Evolutionary conservation across 1,140 invertebrate genomes (phyloP), one percentile per base, ranked within the genome.

Genomic region (Papilio aristodemus): DNA sequence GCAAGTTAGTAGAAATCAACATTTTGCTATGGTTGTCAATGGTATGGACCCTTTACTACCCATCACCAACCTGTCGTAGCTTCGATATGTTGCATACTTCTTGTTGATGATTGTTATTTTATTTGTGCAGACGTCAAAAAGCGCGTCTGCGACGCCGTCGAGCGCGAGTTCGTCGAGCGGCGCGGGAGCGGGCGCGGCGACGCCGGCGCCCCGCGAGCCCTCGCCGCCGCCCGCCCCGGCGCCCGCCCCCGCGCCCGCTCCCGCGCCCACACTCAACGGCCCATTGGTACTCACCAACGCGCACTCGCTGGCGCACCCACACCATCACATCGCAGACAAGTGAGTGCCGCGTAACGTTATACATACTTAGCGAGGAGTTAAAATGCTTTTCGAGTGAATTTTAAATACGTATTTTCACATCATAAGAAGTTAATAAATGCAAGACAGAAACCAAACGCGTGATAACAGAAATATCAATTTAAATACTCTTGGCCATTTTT

Each of bases 301-400:
- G 57, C 71, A 60, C 76, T 68, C 39, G 46, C 67, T 68, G 43
- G 57, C 69, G 50, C 81, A 80, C 76, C 77, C 81, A 69, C 78
- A 78, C 11, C 79, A 78, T 58, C 83, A 84, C 66, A 60, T 74
- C 37, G 72, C 78, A 69, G 86, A 86, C 69, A 89, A 87, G 85
- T 87, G 13, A 70, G 78, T 79, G 59, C 38, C 5, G n/a, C n/a
- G n/a, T n/a, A n/a, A n/a, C n/a, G n/a, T n/a, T n/a, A n/a, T n/a
- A n/a, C n/a, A n/a, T n/a, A n/a, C n/a, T n/a, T n/a, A n/a, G n/a
- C n/a, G n/a, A n/a, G n/a, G n/a, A n/a, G n/a, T n/a, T n/a, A n/a
- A n/a, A n/a, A n/a, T n/a, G n/a, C n/a, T n/a, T n/a, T n/a, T n/a
- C n/a, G n/a, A n/a, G n/a, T n/a, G n/a, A n/a, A n/a, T n/a, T n/a